Conservation (phyloP, 2,113 vertebrate genomes). For the Amphiprion percula region DNA sequence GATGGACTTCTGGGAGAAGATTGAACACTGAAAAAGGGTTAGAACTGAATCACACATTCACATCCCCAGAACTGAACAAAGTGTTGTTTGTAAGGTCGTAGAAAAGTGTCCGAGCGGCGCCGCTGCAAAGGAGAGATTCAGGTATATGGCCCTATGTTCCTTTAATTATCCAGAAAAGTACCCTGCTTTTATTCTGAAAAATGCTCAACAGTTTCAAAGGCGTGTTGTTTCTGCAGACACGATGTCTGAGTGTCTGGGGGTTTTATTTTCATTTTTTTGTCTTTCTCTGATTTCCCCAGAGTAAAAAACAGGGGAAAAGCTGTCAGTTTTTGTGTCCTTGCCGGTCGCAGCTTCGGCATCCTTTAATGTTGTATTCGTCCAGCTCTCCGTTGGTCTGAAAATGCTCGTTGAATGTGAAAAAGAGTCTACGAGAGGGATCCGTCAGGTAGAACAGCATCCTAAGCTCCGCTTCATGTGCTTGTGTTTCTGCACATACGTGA, state of each 20-base stretch:
- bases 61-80: slow-evolving; percentile 46
- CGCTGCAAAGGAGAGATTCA: slow-evolving; percentile 59
- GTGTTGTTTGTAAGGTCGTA: slow-evolving; percentile 65
- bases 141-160: slow-evolving; percentile 87
- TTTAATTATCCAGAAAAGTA: slow-evolving; percentile 82
- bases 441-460: slow-evolving; percentile 34
- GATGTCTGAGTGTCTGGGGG: slow-evolving; percentile 20
- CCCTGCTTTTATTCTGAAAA: slow-evolving; percentile 84
- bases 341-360: slow-evolving; percentile 11
- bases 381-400: slow-evolving; percentile 19
- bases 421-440: slow-evolving; percentile 28
- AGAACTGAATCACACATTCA: slow-evolving; percentile 52
- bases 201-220: slow-evolving; percentile 80
- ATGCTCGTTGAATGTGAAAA: slow-evolving; percentile 49
- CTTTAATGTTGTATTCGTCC: slow-evolving; percentile 18
- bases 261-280: slow-evolving; percentile 53
- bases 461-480: slow-evolving; percentile 15
- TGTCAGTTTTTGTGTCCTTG: slow-evolving; percentile 33
- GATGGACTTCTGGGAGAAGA: background rate
- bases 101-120: slow-evolving; percentile 70
- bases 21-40: slow-evolving; percentile 13
- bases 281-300: slow-evolving; percentile 48
- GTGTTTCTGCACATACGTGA: slow-evolving; percentile 15
- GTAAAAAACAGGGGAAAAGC: slow-evolving; percentile 26
- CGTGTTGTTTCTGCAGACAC: slow-evolving; percentile 71